phyloP scores from a whole-genome alignment of 2,797 vertebrate species.

The Dromococcyx pavoninus region DNA sequence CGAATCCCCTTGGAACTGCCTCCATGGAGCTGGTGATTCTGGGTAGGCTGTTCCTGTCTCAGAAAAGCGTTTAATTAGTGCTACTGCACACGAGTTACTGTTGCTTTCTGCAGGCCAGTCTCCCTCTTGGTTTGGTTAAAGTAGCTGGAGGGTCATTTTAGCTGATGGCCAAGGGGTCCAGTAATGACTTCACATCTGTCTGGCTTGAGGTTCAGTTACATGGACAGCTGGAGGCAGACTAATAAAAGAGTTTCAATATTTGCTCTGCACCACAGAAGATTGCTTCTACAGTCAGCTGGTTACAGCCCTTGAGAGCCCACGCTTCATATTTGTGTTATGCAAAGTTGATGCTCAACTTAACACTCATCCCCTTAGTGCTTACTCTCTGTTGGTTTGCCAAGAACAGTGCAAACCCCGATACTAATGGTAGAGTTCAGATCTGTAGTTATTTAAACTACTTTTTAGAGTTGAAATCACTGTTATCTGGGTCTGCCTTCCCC shows the following conservation, averaged over 20 bases:
- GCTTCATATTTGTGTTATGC: neutral
- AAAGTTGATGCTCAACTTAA: neutral
- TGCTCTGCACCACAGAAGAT: neutral
- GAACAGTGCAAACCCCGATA: rapidly evolving
- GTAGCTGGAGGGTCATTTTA: neutral
- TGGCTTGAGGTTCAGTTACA: neutral
- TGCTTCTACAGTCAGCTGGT: neutral
- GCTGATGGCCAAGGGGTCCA: neutral
- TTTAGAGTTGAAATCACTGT: neutral
- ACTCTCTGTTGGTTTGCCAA: neutral
- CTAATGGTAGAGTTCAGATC: neutral
- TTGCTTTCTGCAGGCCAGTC: neutral
- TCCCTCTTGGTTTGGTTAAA: neutral
- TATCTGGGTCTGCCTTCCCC: neutral
- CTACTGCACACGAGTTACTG: neutral
- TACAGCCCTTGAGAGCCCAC: neutral
- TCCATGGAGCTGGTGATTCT: neutral
- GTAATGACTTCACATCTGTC: neutral
- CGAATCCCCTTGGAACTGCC: neutral
- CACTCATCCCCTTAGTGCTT: neutral
- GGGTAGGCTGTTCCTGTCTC: neutral
- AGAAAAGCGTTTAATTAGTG: neutral
- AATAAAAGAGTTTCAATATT: neutral
- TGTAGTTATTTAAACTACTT: neutral
- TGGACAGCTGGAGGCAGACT: neutral